Conservation (phyloP, 1,140 invertebrate genomes). For the Atta cephalotes region DNA sequence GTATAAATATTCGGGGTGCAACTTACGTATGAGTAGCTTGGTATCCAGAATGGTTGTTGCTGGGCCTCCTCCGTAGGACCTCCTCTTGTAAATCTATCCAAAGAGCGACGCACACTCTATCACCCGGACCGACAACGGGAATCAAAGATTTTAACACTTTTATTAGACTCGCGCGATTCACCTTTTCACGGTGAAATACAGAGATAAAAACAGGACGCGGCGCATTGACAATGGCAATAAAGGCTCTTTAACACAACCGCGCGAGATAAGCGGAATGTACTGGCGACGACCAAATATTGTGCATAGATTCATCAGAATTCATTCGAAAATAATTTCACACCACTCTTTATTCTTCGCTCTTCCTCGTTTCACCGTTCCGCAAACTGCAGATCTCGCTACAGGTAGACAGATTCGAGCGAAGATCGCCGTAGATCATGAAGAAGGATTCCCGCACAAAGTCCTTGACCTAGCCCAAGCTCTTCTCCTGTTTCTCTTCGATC, state of each 20-base stretch:
- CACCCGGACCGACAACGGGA: slow-evolving; percentile 62
- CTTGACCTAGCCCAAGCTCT: slow-evolving; percentile 64
- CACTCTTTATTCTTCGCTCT: not conserved
- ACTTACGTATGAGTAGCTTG: slow-evolving; percentile 86
- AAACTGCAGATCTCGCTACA: not conserved
- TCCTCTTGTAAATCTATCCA: slow-evolving; percentile 82
- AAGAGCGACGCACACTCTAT: slow-evolving; percentile 79
- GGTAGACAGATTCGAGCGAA: not conserved
- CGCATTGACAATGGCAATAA: not conserved
- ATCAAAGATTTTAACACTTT: slow-evolving; percentile 44
- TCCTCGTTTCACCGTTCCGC: slow-evolving; percentile 41
- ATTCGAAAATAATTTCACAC: slow-evolving; percentile 38
- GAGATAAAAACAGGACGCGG: not conserved
- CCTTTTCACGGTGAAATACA: slow-evolving; percentile 49
- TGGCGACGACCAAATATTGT: not conserved
- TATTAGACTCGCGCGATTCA: slow-evolving; percentile 42
- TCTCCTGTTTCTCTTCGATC: slow-evolving; percentile 53
- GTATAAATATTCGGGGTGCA: not conserved
- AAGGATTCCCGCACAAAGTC: slow-evolving; percentile 51
- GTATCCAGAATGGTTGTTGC: slow-evolving; percentile 86
- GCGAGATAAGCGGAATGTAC: not conserved
- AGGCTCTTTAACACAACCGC: not conserved
- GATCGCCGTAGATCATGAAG: slow-evolving; percentile 70
- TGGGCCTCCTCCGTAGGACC: slow-evolving; percentile 78
- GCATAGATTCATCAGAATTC: slow-evolving; percentile 23